Conservation (phyloP, 1,140 invertebrate species). For the Bradysia coprophila region DNA sequence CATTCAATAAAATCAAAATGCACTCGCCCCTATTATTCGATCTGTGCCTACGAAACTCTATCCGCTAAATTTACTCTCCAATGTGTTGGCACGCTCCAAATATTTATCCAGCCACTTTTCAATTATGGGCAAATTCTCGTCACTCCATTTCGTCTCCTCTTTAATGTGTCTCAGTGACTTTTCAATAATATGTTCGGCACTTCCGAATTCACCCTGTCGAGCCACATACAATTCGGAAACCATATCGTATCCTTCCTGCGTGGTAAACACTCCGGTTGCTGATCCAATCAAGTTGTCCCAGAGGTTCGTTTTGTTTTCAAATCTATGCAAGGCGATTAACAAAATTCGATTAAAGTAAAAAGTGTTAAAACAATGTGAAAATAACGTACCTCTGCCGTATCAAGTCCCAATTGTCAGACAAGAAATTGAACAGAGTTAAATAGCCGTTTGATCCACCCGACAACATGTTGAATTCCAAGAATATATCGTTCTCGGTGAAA, state of each 20-base stretch:
- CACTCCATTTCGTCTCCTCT: conserved; percentile 47
- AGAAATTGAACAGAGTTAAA: conserved; percentile 44
- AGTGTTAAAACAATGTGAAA: background rate
- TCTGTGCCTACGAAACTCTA: too few species aligned
- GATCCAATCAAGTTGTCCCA: conserved; percentile 53
- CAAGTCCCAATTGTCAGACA: conserved; percentile 40
- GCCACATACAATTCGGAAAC: conserved; percentile 38
- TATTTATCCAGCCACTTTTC: conserved; percentile 43
- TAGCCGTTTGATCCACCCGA: conserved; percentile 43
- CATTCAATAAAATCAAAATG: too few species aligned
- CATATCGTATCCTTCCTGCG: conserved; percentile 44
- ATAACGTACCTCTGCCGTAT: conserved; percentile 35
- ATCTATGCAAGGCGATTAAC: conserved; percentile 24
- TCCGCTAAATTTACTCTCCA: conserved; percentile 12
- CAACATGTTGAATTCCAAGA: conserved; percentile 50
- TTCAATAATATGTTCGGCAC: conserved; percentile 42
- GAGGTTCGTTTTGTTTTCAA: conserved; percentile 40
- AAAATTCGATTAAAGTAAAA: background rate
- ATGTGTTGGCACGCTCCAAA: conserved; percentile 13
- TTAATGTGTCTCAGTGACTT: conserved; percentile 44
- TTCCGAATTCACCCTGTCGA: conserved; percentile 38
- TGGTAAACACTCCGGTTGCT: conserved; percentile 48
- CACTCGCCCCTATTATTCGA: too few species aligned
- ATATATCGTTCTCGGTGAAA: conserved; percentile 51
- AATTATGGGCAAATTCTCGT: conserved; percentile 46